Evolutionary conservation across 2,113 vertebrate species (phyloP).

Genomic region (Condylura cristata): DNA sequence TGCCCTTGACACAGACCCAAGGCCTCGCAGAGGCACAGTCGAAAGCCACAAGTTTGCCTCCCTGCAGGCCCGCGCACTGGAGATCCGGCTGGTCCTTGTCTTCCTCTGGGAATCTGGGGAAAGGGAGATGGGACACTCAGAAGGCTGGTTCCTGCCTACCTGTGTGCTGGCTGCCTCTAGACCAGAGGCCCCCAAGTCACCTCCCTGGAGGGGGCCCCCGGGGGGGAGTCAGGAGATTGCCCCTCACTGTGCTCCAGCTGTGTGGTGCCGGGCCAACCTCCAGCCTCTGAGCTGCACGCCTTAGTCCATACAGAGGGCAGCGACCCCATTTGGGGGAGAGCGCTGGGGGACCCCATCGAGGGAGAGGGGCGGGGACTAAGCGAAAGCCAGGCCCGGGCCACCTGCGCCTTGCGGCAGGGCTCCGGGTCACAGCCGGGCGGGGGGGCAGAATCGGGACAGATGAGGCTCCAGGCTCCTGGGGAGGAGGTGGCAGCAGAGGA

Average conservation of each 20-base stretch:
- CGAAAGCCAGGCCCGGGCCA: neutral
- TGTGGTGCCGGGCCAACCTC: neutral
- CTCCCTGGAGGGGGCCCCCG: neutral
- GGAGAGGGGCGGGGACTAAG: neutral
- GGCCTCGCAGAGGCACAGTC: constrained; percentile 53
- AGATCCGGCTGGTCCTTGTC: neutral
- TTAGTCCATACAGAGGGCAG: neutral
- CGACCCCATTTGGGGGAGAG: neutral
- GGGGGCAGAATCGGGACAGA: neutral
- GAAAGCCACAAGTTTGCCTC: constrained; percentile 45
- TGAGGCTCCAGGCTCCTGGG: neutral
- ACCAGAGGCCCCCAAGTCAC: fast-evolving
- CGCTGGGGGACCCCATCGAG: neutral
- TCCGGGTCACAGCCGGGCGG: neutral
- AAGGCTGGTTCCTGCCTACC: fast-evolving
- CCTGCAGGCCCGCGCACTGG: constrained; percentile 54
- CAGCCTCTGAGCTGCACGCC: neutral
- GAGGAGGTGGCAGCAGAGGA: no score
- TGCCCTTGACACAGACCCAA: constrained; percentile 62
- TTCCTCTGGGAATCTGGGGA: constrained; percentile 28
- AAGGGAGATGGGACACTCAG: neutral
- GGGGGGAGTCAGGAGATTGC: neutral
- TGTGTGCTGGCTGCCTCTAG: neutral
- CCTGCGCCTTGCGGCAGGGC: no score
- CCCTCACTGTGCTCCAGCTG: neutral